These are phyloP conservation scores for Ypsolopha scabrella DNA, from an alignment of 2,888 invertebrate genomes.

Conservation along the genomic window DNA sequence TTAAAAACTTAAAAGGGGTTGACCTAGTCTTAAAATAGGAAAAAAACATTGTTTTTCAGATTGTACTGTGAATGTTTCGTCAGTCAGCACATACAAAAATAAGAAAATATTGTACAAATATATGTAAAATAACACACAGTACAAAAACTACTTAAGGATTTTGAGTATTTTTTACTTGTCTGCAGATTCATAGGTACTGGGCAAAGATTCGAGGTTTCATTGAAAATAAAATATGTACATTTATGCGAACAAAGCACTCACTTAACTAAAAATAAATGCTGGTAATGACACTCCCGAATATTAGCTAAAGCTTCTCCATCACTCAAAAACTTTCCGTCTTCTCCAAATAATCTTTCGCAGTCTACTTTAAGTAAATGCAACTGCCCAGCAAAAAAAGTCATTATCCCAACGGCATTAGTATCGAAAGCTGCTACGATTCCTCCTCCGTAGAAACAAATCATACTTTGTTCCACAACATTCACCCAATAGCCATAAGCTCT, in stretches of 20 bases:
- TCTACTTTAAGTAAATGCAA: conserved; percentile 35
- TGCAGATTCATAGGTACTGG: no score
- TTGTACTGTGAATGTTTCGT: no score
- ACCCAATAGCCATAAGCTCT: conserved; percentile 37
- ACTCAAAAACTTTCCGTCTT: conserved; percentile 16
- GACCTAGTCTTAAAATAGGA: no score
- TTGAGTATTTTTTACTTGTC: no score
- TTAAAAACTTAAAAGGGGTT: no score
- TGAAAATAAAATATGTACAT: no score
- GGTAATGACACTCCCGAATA: conserved; percentile 37
- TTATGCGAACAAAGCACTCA: conserved; percentile 15
- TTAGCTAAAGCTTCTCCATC: conserved; percentile 22
- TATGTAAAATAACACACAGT: no score
- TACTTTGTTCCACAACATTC: conserved; percentile 26
- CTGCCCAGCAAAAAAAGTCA: conserved; percentile 53
- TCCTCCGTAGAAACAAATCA: conserved; percentile 47
- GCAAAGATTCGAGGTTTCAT: no score
- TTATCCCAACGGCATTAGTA: conserved; percentile 43
- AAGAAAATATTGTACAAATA: no score
- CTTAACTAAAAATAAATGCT: conserved; percentile 39
- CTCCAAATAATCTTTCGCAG: conserved; percentile 35
- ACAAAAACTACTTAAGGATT: no score
- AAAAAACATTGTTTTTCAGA: no score
- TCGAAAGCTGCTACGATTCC: conserved; percentile 50
- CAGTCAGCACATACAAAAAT: no score